Conservation (phyloP, 2,888 invertebrate species). For the Taenaris catops region DNA sequence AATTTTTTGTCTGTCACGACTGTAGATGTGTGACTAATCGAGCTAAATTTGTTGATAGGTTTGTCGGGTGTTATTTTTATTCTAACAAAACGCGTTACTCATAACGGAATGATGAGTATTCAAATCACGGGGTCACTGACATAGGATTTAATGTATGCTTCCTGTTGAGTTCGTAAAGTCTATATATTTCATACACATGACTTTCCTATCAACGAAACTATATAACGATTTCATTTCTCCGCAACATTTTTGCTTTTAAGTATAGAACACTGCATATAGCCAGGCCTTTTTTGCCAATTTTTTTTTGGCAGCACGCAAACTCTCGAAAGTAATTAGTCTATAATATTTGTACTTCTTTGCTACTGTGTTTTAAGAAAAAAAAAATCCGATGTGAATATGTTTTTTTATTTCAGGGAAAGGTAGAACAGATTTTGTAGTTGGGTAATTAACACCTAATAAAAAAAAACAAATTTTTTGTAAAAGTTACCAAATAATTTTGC, state of each 20-base stretch:
- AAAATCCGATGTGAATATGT: no score
- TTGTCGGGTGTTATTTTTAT: conserved; percentile 28
- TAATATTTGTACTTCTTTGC: no score
- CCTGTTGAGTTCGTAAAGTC: conserved; percentile 52
- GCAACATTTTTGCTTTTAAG: not conserved
- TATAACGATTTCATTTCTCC: not conserved
- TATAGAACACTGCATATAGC: no score
- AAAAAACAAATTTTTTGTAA: no score
- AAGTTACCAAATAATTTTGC: no score
- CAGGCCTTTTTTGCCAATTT: no score
- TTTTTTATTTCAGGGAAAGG: no score
- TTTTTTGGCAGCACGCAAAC: no score
- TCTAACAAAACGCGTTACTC: conserved; percentile 39
- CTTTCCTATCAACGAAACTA: not conserved
- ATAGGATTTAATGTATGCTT: conserved; percentile 63
- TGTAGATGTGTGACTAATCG: conserved; percentile 14
- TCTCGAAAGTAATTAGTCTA: no score
- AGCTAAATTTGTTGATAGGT: conserved; percentile 24
- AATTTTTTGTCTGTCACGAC: conserved; percentile 2
- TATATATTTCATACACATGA: conserved; percentile 1
- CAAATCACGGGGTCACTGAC: conserved; percentile 66
- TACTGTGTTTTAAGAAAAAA: no score
- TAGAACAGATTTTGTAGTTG: no score
- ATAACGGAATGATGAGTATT: conserved; percentile 54
- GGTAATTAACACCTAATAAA: no score